phyloP scores from a whole-genome alignment of 1,140 invertebrate species.

The Megalopta genalis region DNA sequence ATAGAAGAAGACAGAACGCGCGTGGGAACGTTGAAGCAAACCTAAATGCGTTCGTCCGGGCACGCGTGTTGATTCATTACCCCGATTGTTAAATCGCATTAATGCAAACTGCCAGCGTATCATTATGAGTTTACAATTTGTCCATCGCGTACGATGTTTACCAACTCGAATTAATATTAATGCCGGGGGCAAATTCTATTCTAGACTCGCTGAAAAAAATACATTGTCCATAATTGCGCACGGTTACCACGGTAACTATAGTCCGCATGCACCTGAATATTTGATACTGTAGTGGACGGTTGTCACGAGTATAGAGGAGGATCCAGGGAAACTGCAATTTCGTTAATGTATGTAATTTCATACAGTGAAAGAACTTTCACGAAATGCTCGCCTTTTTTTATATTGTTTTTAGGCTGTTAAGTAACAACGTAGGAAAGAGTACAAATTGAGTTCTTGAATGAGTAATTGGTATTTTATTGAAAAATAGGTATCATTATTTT shows the following conservation, averaged over 20 bases:
- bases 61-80: conserved; percentile 34
- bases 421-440: too few relatives aligned
- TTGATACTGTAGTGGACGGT: background rate
- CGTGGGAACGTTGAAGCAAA: conserved; percentile 31
- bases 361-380: too few relatives aligned
- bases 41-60: background rate
- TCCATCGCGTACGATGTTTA: conserved; percentile 16
- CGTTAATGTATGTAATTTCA: too few relatives aligned
- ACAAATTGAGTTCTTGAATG: too few relatives aligned
- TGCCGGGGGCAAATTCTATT: background rate
- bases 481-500: too few relatives aligned
- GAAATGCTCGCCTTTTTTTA: too few relatives aligned
- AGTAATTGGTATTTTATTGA: too few relatives aligned
- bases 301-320: background rate
- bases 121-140: conserved; percentile 27
- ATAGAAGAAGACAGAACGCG: conserved; percentile 48
- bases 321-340: background rate
- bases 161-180: conserved; percentile 22
- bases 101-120: conserved; percentile 16
- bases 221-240: background rate
- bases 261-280: background rate
- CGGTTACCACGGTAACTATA: background rate
- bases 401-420: too few relatives aligned
- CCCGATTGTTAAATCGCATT: conserved; percentile 6
- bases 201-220: background rate